Evolutionary conservation across 2,888 invertebrate genomes (phyloP).

Genomic region (Strigamia maritima): DNA sequence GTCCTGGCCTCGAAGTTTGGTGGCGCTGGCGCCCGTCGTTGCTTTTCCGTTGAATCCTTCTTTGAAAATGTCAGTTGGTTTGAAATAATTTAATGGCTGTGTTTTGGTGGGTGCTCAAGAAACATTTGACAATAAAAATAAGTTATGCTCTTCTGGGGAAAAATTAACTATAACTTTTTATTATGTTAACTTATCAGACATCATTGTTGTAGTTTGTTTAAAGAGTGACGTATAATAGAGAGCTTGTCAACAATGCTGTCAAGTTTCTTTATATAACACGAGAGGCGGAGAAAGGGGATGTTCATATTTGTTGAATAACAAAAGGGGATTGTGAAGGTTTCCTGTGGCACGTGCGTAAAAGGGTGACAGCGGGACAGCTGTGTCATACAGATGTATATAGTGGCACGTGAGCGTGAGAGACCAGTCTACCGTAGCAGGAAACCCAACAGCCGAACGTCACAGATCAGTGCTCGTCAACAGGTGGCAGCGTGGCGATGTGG

Average conservation of each 20-base stretch:
- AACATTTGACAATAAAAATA: neutral
- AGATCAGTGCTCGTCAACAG: neutral
- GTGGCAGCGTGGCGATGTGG: neutral
- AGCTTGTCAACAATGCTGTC: neutral
- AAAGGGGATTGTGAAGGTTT: neutral
- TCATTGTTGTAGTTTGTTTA: too few relatives aligned
- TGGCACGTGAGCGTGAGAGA: neutral
- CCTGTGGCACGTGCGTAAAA: neutral
- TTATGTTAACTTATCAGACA: too few relatives aligned
- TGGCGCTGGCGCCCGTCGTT: neutral
- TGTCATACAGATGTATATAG: neutral
- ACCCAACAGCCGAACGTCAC: neutral
- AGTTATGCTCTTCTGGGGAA: too few relatives aligned
- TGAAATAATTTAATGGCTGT: constrained; percentile 1
- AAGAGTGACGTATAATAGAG: too few relatives aligned
- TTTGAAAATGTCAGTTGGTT: neutral
- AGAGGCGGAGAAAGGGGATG: neutral
- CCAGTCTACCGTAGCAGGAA: neutral
- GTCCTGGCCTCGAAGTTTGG: neutral
- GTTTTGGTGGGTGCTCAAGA: neutral
- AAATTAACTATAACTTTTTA: too few relatives aligned
- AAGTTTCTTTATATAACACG: neutral
- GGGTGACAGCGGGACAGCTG: neutral
- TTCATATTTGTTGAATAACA: neutral
- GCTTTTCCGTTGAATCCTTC: neutral